Evolutionary conservation across 1,140 invertebrate genomes (phyloP), one percentile per base, ranked within the genome.

Genomic region (Camponotus floridanus): DNA sequence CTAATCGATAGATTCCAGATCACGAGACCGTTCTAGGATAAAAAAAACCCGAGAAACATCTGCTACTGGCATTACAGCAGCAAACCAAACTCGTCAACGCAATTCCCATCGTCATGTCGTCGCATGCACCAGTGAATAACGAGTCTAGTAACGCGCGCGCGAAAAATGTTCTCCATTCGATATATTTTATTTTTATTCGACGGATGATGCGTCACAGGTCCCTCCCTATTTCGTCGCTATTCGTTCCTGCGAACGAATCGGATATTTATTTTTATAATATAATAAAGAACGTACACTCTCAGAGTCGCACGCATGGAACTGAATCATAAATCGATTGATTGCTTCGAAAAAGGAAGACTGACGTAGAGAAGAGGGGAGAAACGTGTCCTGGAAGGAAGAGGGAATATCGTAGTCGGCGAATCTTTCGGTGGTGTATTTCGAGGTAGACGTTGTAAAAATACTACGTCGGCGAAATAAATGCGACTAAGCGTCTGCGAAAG

Each of bases 211-310:
- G 64, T 8, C 51, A 18, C 51, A 31, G 26, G 11, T 21, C 71
- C 33, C 21, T n/a, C n/a, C 26, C 42, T 26, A 39, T 73, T 76
- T 26, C 45, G 42, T 51, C 39, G 31, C 5, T 39, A 8, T 15
- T 18, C 4, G 48, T 51, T 15, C 36, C 31, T 33, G 39, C 18
- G 21, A 45, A 62, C 42, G 73, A 76, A 33, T 45, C 62, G 68
- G 48, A 78, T 85, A 85, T 85, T 78, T 85, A 85, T 85, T 85
- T 85, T 85, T 85, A 85, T 85, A 85, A 83, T 83, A 31, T 48
- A 83, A 74, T 83, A 83, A 83, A 73, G 26, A 45, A n/a, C 68
- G 39, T 61, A 48, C 15, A 26, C 18, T n/a, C 71, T 11, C 18
- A 21, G 62, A 73, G 36, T 81, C 61, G 61, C 57, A 57, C 8